Evolutionary conservation across 2,888 invertebrate species (phyloP), one percentile per base, ranked within the genome.

Genomic region (Gari tellinella): DNA sequence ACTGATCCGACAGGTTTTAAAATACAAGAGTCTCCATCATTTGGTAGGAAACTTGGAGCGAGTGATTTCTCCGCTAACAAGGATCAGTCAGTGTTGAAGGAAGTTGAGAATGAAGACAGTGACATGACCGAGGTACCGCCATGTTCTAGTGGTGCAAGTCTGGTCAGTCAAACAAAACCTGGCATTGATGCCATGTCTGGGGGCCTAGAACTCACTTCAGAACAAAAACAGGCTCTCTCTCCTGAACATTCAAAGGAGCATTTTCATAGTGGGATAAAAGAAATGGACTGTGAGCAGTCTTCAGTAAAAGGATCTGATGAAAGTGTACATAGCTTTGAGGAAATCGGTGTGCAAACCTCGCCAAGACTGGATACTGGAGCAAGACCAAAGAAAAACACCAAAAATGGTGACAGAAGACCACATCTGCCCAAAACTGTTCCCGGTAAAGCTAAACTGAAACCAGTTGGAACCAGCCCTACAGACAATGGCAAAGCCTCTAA

Each of bases 21-120:
- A 43, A 12, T 38, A 15, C 26, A 15, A 48, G 60, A 49, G 38
- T 60, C 60, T 49, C 60, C 60, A 14, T 14, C 8, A 7, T 21
- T 31, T 15, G 4, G 17, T 14, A 60, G 48, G 48, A 31, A 31
- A 31, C 31, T 31, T 31, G 31, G 31, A 31, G 31, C 31, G 10
- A 31, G 5, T 10, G 31, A 31, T 7, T 31, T 31, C 31, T n/a
- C n/a, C n/a, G n/a, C n/a, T n/a, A 43, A 43, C n/a, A 43, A 15
- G 14, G 43, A 43, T 8, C 23, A 31, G 31, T 4, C 31, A 31
- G 31, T 31, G 31, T 31, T n/a, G 10, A 56, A 43, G 23, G 25
- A 43, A 26, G 56, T 25, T 10, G 40, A 40, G 15, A 41, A 43
- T 17, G n/a, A 15, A 14, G n/a, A 43, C 43, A 19, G 14, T 43